Evolutionary conservation across 1,140 invertebrate species (phyloP), one percentile per base, ranked within the genome.

Genomic region (Potamilus streckersoni): DNA sequence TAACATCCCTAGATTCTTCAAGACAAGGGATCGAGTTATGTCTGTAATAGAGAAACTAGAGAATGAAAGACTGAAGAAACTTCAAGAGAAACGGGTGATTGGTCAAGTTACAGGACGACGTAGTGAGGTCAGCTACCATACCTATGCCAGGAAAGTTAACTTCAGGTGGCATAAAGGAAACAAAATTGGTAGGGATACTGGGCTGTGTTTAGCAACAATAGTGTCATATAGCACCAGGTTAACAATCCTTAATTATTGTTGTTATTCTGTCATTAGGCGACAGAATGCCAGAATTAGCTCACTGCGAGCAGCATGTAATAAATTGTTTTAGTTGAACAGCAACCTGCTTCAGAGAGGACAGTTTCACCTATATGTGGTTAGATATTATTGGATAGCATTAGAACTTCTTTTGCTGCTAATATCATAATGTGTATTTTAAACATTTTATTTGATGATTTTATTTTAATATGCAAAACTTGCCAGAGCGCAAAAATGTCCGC

Each of bases 131-230:
- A 85, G 86, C 63, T 85, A 84, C 65, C 80, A 81, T 31, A 92
- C 95, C 55, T 90, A 91, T 79, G 91, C 93, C 6, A 89, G 92
- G 13, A 91, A 93, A 77, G 95, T 97, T 12, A 95, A 93, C 74
- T 97, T 97, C 87, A 94, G 94, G 62, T 97, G 96, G 96, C 96
- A 97, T 90, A 92, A 96, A 63, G 96, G 96, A 16, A 94, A 96
- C 61, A 97, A 97, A 91, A 95, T 97, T 74, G 95, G 95, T 91
- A 91, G 91, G 83, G 65, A 6, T 69, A n/a, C 17, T 12, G 56
- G 31, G 38, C 56, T 49, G 17, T 20, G 27, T n/a, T 49, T 49
- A 49, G 11, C 38, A 49, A 49, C 0, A 49, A 49, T 49, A 49
- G 38, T 49, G 38, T 49, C 11, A 8, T 11, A 49, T 49, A 8